Base-by-base conservation (phyloP, 2,113 vertebrate genomes). In the Bos javanicus region DNA sequence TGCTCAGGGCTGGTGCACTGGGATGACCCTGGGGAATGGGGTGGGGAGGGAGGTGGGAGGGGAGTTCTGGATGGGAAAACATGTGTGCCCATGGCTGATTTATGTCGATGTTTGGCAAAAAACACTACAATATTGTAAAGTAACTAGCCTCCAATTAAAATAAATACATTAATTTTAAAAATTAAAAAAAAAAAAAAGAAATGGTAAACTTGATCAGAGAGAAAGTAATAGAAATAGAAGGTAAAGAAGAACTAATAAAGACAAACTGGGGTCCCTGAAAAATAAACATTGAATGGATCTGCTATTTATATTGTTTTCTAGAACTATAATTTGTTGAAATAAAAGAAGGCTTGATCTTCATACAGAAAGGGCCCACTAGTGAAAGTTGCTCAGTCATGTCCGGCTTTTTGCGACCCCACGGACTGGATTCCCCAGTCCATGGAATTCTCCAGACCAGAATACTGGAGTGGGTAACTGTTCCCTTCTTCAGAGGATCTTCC, bases 301-400 rank as follows among this genome's bases (percentile, higher is more conserved):
- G 54, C 17, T 67, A 39, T 50, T 46, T 87, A 59, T 60, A 90
- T 30, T 50, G 17, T 81, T 57, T 81, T 48, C 33, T 76, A 90
- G 90, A 91, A 64, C 84, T n/a, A 62, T 46, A 74, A 52, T 80
- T 97, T 88, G 57, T 60, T 84, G 62, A 91, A 84, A 91, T 82
- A 95, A 87, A 86, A 54, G 13, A 76, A 94, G 60, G 74, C 52
- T 26, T 60, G 33, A 78, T 83, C 91, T 93, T 80, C 64, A 88
- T 84, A 96, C 17, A 92, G 50, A 88, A 74, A 85, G 25, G 52
- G 43, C 28, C n/a, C 52, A 76, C 46, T 74, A 71, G 19, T 21
- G 64, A 71, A 36, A 36, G 17, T 36, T 36, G 9, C 64, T 71
- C 17, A 71, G n/a, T 36, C n/a, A 21, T 21, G 64, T 21, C 64